Conservation (phyloP, 2,113 vertebrate genomes). For the Gnathonemus longibarbis region DNA sequence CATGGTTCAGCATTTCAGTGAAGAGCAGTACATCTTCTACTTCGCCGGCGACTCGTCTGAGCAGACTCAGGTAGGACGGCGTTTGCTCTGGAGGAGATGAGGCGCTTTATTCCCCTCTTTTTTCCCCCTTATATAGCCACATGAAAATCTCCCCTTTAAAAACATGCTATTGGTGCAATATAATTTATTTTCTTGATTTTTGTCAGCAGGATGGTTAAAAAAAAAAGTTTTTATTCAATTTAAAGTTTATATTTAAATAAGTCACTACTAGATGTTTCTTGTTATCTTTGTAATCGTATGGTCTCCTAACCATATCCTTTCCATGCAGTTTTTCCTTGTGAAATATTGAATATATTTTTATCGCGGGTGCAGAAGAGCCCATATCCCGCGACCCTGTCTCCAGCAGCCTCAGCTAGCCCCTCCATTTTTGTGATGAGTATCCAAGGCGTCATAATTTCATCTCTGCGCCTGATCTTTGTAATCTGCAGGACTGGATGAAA, state of each 20-base stretch:
- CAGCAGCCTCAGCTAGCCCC: background rate
- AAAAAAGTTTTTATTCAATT: background rate
- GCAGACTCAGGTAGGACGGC: slow-evolving; percentile 79
- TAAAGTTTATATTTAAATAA: background rate
- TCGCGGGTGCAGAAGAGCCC: background rate
- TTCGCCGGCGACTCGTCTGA: slow-evolving; percentile 91
- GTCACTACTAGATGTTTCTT: background rate
- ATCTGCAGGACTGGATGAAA: slow-evolving; percentile 95
- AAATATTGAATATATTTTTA: background rate
- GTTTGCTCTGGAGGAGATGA: background rate
- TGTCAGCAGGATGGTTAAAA: background rate
- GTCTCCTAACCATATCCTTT: background rate
- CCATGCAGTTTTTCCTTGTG: background rate
- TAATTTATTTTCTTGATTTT: background rate
- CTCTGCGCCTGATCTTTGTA: background rate
- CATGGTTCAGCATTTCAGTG: slow-evolving; percentile 99
- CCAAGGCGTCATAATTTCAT: background rate
- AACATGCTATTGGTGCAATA: background rate
- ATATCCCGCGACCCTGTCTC: background rate
- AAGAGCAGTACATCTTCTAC: slow-evolving; percentile 99
- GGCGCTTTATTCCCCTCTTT: background rate
- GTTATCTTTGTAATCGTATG: background rate
- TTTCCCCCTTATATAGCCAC: background rate
- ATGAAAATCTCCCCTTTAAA: background rate
- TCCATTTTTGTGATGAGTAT: background rate